These are phyloP conservation scores for Dexiosoma caninum DNA, from an alignment of 2,888 invertebrate species.

Conservation along the genomic window DNA sequence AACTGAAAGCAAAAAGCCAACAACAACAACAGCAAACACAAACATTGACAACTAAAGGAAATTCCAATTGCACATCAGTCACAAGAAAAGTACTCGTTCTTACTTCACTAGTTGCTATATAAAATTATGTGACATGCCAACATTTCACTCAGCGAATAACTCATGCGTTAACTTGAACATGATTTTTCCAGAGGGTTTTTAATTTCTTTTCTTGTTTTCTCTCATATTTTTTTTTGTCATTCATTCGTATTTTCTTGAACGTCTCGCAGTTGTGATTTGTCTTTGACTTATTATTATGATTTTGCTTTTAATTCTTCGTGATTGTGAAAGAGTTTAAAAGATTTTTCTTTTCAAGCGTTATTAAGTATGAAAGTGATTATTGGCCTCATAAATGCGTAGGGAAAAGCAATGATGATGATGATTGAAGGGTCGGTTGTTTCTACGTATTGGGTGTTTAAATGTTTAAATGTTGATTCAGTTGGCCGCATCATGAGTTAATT, in stretches of 20 bases:
- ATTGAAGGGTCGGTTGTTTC: conserved; percentile 17
- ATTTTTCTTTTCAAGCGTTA: conserved; percentile 58
- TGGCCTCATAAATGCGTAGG: conserved; percentile 49
- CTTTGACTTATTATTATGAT: conserved; percentile 14
- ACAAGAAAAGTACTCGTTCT: conserved; percentile 30
- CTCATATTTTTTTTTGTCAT: neutral
- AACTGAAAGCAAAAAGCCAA: neutral
- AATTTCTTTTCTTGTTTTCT: conserved; percentile 41
- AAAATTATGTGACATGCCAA: conserved; percentile 62
- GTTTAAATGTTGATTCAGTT: conserved; percentile 18
- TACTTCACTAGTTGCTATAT: conserved; percentile 22
- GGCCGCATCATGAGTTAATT: conserved; percentile 27
- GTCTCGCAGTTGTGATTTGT: conserved; percentile 23
- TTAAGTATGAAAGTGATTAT: conserved; percentile 64
- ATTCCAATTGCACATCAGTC: conserved; percentile 53
- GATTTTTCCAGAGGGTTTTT: conserved; percentile 62
- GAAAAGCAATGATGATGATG: conserved; percentile 9
- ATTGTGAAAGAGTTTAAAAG: conserved; percentile 50
- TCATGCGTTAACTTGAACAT: conserved; percentile 71
- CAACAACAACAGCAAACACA: neutral
- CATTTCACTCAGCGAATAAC: conserved; percentile 72
- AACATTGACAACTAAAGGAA: conserved; percentile 28
- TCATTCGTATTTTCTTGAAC: neutral
- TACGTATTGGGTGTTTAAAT: neutral
- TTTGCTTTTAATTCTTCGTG: neutral